Conservation (phyloP, 2,888 invertebrate species). For the Linyphia triangularis region DNA sequence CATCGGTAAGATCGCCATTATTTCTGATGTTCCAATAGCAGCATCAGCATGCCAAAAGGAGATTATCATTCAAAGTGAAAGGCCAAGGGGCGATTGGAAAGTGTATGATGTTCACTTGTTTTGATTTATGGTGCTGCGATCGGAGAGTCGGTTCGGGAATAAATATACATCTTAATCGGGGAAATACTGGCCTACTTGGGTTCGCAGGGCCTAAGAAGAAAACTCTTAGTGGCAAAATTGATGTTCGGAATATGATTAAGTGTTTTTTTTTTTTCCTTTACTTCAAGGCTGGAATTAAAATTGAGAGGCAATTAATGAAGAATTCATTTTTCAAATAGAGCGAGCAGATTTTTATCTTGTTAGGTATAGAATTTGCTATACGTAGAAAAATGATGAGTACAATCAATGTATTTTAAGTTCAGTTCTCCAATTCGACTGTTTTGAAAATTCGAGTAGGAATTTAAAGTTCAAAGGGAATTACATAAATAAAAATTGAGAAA, state of each 20-base stretch:
- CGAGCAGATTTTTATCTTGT: no score
- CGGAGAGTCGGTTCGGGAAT: slow-evolving; percentile 33
- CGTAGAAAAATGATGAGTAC: no score
- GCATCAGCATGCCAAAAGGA: not conserved
- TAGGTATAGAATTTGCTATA: no score
- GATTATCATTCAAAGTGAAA: slow-evolving; percentile 38
- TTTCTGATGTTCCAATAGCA: not conserved
- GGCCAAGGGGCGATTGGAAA: slow-evolving; percentile 29
- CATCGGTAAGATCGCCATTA: not conserved
- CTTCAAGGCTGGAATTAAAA: not conserved
- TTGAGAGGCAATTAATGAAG: not conserved
- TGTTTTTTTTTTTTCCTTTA: not conserved
- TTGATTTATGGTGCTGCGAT: slow-evolving; percentile 48
- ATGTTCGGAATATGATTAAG: not conserved
- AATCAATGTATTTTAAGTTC: no score
- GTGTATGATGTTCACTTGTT: slow-evolving; percentile 34
- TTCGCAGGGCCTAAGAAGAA: not conserved
- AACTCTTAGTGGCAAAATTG: not conserved
- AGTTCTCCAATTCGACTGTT: no score
- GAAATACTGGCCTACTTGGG: slow-evolving; percentile 36
- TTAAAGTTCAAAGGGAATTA: no score
- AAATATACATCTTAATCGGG: slow-evolving; percentile 57
- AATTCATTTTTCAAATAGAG: no score
- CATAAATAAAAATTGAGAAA: no score
- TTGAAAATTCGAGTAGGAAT: no score